These are phyloP conservation scores for Micromesistius poutassou DNA, from an alignment of 2,797 vertebrate genomes.

Conservation along the genomic window DNA sequence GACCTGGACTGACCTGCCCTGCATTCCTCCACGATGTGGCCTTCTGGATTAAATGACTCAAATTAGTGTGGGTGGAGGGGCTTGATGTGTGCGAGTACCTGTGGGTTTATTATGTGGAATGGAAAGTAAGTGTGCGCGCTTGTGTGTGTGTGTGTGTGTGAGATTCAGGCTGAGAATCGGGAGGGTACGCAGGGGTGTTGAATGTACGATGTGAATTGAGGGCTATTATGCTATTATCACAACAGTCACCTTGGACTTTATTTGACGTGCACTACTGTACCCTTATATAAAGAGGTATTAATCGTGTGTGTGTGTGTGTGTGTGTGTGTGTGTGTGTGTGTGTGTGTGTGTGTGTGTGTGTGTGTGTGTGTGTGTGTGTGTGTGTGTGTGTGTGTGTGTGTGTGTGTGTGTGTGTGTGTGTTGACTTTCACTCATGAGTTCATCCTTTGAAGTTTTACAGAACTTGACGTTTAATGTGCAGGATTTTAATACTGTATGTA, in stretches of 20 bases:
- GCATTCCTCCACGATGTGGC: neutral
- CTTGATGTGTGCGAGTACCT: neutral
- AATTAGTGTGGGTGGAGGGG: slow-evolving; percentile 8
- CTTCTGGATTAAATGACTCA: neutral
- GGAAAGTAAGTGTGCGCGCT: neutral
- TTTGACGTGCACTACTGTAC: slow-evolving; percentile 1
- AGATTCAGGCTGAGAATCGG: neutral
- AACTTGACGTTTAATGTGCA: slow-evolving; percentile 18
- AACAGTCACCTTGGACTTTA: slow-evolving; percentile 2
- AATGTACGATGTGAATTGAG: neutral
- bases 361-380: slow-evolving; percentile 1
- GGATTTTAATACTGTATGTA: slow-evolving; percentile 36
- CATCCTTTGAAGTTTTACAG: neutral
- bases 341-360: neutral
- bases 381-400: slow-evolving; percentile 10
- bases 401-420: slow-evolving; percentile 8
- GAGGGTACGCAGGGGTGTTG: neutral
- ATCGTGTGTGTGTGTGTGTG: neutral
- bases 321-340: neutral
- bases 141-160: neutral
- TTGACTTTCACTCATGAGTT: neutral
- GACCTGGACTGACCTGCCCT: neutral
- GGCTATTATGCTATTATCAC: neutral
- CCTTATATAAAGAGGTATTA: neutral
- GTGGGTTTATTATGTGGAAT: neutral